Percentiles rank a stretch among this genome's conserved stretches.
These are phyloP conservation scores for Wasmannia auropunctata DNA, from an alignment of 1,140 invertebrate species.

Conservation along the genomic window DNA sequence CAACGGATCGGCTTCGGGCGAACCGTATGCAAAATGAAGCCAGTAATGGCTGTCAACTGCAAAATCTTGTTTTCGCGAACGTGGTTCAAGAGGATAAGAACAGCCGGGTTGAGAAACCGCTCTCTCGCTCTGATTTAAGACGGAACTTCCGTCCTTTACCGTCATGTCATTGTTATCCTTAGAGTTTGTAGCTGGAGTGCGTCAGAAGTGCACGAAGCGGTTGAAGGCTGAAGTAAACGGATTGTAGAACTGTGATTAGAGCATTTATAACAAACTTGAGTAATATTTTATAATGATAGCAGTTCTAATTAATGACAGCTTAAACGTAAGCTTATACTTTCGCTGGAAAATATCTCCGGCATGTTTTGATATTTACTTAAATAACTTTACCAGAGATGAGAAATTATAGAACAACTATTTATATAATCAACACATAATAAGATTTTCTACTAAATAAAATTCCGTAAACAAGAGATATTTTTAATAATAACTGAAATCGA, in stretches of 20 bases:
- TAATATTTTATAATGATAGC: conserved; percentile 26
- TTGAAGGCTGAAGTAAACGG: conserved; percentile 34
- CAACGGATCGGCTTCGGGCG: conserved; percentile 20
- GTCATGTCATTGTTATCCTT: conserved; percentile 59
- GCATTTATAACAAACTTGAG: conserved; percentile 27
- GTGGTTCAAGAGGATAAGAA: conserved; percentile 44
- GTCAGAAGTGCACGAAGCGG: conserved; percentile 30
- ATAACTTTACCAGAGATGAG: background rate
- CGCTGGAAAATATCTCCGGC: background rate
- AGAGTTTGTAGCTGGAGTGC: conserved; percentile 52
- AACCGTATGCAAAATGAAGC: conserved; percentile 53
- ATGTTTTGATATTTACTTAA: background rate
- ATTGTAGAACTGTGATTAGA: conserved; percentile 50
- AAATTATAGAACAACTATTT: background rate
- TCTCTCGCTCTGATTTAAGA: conserved; percentile 48
- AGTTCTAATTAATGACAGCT: conserved; percentile 1
- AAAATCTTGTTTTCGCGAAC: conserved; percentile 57
- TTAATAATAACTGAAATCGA: too few relatives aligned
- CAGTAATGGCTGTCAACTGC: conserved; percentile 56
- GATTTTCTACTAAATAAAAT: background rate
- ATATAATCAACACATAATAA: background rate
- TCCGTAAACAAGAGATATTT: background rate
- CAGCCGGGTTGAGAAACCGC: conserved; percentile 38
- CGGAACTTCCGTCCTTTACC: conserved; percentile 51
- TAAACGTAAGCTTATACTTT: background rate